Conservation (phyloP, 2,113 vertebrate genomes). For the Oenanthe oenanthe region DNA sequence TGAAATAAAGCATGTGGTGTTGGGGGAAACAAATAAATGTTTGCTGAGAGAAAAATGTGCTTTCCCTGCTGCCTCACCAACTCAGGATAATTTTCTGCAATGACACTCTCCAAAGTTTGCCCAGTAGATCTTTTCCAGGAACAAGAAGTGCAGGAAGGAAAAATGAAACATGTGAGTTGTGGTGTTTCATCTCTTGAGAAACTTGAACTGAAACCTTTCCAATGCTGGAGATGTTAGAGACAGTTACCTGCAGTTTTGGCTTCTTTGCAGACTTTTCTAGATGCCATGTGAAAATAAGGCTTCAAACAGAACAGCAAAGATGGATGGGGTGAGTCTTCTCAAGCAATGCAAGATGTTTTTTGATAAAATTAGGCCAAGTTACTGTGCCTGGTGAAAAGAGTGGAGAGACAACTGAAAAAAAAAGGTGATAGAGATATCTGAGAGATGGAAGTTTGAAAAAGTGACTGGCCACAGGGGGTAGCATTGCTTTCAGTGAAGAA, state of each 20-base stretch:
- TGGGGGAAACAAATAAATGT: not conserved
- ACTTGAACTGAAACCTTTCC: not conserved
- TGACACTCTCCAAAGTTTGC: not conserved
- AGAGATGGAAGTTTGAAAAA: not conserved
- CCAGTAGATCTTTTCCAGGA: not conserved
- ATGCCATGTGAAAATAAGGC: not conserved
- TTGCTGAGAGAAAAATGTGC: not conserved
- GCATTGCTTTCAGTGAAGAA: not conserved
- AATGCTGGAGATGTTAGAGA: not conserved
- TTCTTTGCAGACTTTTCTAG: not conserved
- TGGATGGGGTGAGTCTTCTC: not conserved
- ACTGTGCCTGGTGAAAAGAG: not conserved
- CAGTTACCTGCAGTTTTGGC: not conserved
- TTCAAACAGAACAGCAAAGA: not conserved
- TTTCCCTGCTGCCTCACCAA: not conserved
- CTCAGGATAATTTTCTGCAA: not conserved
- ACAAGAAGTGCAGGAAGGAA: not conserved
- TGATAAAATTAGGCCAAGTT: not conserved
- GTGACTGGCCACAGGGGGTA: not conserved
- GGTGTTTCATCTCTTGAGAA: not conserved
- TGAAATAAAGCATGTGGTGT: not conserved
- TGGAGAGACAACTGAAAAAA: not conserved
- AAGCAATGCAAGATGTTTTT: not conserved
- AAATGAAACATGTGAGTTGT: not conserved
- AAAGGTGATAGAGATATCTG: not conserved